Base-by-base conservation (phyloP, 2,888 invertebrate species). In the Sminthurinus aureus region DNA sequence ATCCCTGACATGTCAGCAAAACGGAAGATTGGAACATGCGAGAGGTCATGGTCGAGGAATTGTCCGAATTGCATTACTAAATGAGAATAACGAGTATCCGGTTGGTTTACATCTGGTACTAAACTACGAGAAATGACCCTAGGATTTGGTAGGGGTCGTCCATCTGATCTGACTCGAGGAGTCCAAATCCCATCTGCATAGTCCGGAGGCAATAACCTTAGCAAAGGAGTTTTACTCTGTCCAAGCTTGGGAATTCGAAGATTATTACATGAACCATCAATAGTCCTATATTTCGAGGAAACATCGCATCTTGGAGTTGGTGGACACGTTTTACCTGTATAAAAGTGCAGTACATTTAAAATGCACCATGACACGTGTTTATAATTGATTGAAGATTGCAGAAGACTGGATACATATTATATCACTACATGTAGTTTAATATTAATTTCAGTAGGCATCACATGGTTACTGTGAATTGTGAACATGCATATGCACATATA, bases 201-300 rank as follows among this genome's bases (percentile, higher is more conserved):
- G 84, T 93, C 93, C 0, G 95, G 93, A 3, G 93, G 92, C 86
- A 96, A 89, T 22, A 95, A 91, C 86, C 96, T 92, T 66, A 95
- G 91, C 90, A 96, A 95, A 6, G 95, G 93, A 81, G 95, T 95
- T 12, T 95, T 95, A 64, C 96, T 92, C 81, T 94, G 93, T 0
- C 96, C 97, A 95, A 96, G 96, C 50, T 93, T 93, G 0, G 96
- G 93, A 90, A 96, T 95, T 69, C 95, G 92, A 0, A 97, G 94
- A 90, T 97, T 97, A 91, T 97, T 97, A 91, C 97, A 97, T 89
- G 94, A 94, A 0, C 96, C 96, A 75, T 94, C 94, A 0, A 94
- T 93, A 84, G 94, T 93, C 81, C 97, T 92, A 91, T 94, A 96
- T 91, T 94, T 95, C 0, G 95, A 64, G 13, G 76, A 79, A 0